Percentiles rank a stretch among this genome's conserved stretches.
Conservation (phyloP, 2,797 vertebrate genomes). For the Gymnothorax javanicus region DNA sequence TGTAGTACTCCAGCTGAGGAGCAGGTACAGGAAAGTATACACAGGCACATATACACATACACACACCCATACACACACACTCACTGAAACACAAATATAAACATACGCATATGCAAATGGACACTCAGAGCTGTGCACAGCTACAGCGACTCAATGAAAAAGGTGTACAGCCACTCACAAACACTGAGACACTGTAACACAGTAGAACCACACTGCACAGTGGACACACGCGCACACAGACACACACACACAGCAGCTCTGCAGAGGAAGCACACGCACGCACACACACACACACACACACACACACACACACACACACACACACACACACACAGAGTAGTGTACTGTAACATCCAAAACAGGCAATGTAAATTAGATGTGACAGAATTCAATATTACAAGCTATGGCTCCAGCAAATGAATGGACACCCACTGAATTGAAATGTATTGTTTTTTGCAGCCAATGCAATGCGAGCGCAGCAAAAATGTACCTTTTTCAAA, state of each 20-base stretch:
- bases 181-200: not conserved
- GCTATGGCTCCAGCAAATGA: not conserved
- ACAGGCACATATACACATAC: not conserved
- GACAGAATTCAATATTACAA: constrained; percentile 9
- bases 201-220: not conserved
- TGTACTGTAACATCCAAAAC: not conserved
- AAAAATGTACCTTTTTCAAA: not conserved
- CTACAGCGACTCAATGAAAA: not conserved
- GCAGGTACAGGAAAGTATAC: not conserved
- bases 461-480: not conserved
- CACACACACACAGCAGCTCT: not conserved
- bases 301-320: not conserved
- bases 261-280: not conserved
- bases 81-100: not conserved
- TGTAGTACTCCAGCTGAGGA: not conserved
- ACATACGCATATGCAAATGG: not conserved
- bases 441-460: not conserved
- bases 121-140: not conserved
- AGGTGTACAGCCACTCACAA: not conserved
- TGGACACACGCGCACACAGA: not conserved
- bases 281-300: not conserved
- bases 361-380: not conserved
- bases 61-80: not conserved
- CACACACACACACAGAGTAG: not conserved
- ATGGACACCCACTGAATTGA: not conserved